A percentile compares a stretch with the other conserved stretches of the same genome.
Evolutionary conservation across 2,113 vertebrate genomes (phyloP).

Genomic region (Nestor notabilis): DNA sequence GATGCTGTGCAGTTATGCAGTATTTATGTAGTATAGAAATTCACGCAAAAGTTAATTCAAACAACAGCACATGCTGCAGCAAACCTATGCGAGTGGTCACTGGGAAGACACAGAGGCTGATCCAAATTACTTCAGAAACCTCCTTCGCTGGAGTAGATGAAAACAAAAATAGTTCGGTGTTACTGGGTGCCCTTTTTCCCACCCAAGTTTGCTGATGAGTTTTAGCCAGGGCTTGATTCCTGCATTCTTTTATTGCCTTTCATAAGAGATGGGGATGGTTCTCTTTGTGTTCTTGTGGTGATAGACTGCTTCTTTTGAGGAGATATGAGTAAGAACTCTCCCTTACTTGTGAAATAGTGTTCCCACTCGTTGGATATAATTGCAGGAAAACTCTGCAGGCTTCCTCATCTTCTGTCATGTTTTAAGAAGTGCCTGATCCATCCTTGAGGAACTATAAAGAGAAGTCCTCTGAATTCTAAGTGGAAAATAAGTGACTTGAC

Average conservation of each 20-base stretch:
- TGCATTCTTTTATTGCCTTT: background rate
- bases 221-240: background rate
- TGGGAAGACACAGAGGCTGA: background rate
- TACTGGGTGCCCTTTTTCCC: background rate
- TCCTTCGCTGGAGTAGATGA: background rate
- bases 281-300: background rate
- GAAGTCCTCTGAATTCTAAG: background rate
- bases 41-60: background rate
- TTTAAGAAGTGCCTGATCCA: background rate
- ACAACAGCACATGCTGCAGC: background rate
- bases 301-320: background rate
- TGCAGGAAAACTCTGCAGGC: background rate
- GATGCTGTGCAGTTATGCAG: background rate
- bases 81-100: background rate
- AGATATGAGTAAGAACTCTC: background rate
- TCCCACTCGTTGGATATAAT: background rate
- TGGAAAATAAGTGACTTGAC: background rate
- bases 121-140: background rate
- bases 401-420: background rate
- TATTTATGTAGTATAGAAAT: background rate
- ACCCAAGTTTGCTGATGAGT: background rate
- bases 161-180: background rate
- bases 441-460: background rate
- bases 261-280: background rate
- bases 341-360: background rate